Evolutionary conservation across 2,888 invertebrate species (phyloP), one percentile per base, ranked within the genome.

Genomic region (Matsumyia berberina): DNA sequence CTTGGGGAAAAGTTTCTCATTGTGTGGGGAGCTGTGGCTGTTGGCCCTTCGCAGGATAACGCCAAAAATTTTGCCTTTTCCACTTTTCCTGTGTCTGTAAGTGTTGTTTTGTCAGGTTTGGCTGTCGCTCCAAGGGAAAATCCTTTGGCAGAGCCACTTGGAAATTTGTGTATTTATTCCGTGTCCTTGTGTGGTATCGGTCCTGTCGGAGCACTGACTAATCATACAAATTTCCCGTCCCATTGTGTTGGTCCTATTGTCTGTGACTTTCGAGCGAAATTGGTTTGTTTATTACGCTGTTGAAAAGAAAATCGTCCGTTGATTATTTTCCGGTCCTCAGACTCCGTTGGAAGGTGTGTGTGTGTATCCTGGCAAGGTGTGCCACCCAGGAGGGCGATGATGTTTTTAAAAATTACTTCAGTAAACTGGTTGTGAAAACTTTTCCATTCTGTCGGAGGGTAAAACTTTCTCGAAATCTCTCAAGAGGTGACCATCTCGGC

Each of bases 211-310:
- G 46, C 79, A 83, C 42, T 58, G 79, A 74, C 83, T 83, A 83
- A 83, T 83, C 83, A 79, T 73, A 83, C 83, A 74, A 83, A 83
- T 79, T 79, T 83, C 42, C 64, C 37, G 24, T 44, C 31, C 46
- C 46, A 19, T 82, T 66, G 66, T 77, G n/a, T n/a, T n/a, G n/a
- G n/a, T n/a, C n/a, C n/a, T n/a, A n/a, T n/a, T 82, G 70, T 83
- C 73, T 53, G 39, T 64, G 69, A 62, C 72, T 78, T 64, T 44
- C 35, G 46, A 76, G 60, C 70, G 64, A 70, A 85, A 85, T 76
- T 80, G 76, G 69, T 85, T 85, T 85, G 85, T 85, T 85, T 85
- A 85, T 85, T 80, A 85, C 70, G 80, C 74, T 80, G 85, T 64
- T 80, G 80, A 85, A 70, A 85, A 80, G 80, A 85, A 80, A 85